Evolutionary conservation across 2,797 vertebrate genomes (phyloP).

Genomic region (Pogonophryne albipinna): DNA sequence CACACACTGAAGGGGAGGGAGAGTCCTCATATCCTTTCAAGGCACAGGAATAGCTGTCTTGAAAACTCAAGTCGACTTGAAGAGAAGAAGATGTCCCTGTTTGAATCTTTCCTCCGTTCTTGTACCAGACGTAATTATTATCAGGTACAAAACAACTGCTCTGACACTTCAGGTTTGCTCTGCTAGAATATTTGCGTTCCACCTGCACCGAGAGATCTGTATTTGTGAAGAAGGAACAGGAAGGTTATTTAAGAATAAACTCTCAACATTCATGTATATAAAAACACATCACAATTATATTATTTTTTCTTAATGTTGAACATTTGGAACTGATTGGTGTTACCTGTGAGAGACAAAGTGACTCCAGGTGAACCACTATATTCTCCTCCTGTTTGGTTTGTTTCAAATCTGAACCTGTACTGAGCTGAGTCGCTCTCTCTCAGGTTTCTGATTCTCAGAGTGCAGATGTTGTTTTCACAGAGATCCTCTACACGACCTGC

Average conservation of each 20-base stretch:
- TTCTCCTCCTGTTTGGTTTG: not conserved
- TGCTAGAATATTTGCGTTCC: rapidly evolving
- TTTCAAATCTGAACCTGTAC: conserved; percentile 30
- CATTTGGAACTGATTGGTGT: too few relatives aligned
- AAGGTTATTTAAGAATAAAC: not conserved
- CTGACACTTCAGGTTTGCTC: conserved; percentile 1
- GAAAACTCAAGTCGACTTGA: too few relatives aligned
- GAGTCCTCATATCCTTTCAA: too few relatives aligned
- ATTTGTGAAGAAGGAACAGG: not conserved
- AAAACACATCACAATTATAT: not conserved
- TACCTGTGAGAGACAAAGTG: conserved; percentile 40
- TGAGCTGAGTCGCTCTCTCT: not conserved
- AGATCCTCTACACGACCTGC: not conserved
- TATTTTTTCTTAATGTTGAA: too few relatives aligned
- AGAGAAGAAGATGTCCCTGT: rapidly evolving
- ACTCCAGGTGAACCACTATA: not conserved
- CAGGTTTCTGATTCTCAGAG: conserved; percentile 22
- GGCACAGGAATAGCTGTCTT: too few relatives aligned
- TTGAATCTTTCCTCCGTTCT: not conserved
- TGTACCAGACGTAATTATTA: too few relatives aligned
- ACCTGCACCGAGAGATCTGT: conserved; percentile 11
- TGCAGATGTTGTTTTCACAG: rapidly evolving
- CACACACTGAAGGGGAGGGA: too few relatives aligned
- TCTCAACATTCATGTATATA: not conserved
- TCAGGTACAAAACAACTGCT: conserved; percentile 15